These are phyloP conservation scores for Lithobates pipiens DNA, from an alignment of 2,797 vertebrate species.

Conservation along the genomic window DNA sequence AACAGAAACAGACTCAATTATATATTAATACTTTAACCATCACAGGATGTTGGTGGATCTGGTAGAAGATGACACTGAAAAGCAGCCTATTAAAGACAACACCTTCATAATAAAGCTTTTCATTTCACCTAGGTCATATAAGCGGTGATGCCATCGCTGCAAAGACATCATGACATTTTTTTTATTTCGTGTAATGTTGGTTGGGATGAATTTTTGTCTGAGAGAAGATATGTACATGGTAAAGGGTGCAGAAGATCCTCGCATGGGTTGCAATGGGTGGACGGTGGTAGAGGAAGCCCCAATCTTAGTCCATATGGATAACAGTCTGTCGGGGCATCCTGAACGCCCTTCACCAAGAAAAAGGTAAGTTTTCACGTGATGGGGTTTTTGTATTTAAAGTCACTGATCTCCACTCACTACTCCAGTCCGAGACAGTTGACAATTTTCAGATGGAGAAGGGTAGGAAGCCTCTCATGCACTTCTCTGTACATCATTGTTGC, in stretches of 20 bases:
- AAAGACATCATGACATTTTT: conserved; percentile 1
- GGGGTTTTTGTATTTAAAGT: conserved; percentile 39
- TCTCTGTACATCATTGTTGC: conserved; percentile 36
- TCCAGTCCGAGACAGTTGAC: conserved; percentile 18
- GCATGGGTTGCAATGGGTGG: not conserved
- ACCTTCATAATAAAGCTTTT: conserved; percentile 14
- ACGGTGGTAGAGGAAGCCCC: conserved; percentile 6
- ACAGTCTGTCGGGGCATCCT: conserved; percentile 41
- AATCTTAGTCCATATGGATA: conserved; percentile 31
- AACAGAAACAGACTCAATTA: conserved; percentile 30
- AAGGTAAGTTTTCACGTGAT: conserved; percentile 10
- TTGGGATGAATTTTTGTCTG: not conserved
- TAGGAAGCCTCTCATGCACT: conserved; percentile 63
- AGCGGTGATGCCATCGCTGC: conserved; percentile 1
- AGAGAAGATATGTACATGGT: not conserved
- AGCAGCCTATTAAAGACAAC: not conserved
- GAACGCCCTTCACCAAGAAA: conserved; percentile 25
- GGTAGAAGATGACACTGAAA: conserved; percentile 20
- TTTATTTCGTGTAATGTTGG: conserved; percentile 1
- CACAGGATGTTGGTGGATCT: conserved; percentile 28
- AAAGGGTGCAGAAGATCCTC: not conserved
- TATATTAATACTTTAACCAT: conserved; percentile 40
- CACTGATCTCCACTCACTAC: conserved; percentile 26
- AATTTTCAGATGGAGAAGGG: conserved; percentile 12
- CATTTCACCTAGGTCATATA: not conserved